Evolutionary conservation across 1,140 invertebrate genomes (phyloP).

Genomic region (Ridgeia piscesae): DNA sequence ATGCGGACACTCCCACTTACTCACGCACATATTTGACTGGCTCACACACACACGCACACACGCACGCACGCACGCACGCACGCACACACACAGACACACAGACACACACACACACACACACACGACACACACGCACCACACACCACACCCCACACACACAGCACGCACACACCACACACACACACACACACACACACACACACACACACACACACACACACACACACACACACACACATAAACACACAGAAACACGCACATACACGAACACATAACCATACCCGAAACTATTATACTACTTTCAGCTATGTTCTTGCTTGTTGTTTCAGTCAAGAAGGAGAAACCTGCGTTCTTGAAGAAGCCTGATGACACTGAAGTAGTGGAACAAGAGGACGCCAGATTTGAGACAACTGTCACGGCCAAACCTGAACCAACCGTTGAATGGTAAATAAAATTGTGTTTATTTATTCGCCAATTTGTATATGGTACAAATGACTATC

Average conservation of each 20-base stretch:
- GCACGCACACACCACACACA: not conserved
- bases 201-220: not conserved
- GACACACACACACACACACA: not conserved
- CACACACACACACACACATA: not conserved
- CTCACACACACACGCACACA: too few relatives aligned
- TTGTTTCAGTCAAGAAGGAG: conserved; percentile 53
- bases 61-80: too few relatives aligned
- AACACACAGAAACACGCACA: not conserved
- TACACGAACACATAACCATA: not conserved
- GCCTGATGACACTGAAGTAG: conserved; percentile 47
- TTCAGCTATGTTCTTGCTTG: not conserved
- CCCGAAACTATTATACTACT: not conserved
- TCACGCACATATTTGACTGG: too few relatives aligned
- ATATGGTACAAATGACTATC: too few relatives aligned
- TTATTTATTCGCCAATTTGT: not conserved
- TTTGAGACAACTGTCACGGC: conserved; percentile 56
- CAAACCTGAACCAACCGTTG: conserved; percentile 53
- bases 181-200: not conserved
- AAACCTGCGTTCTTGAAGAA: conserved; percentile 52
- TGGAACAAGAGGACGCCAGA: conserved; percentile 48
- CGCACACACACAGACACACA: too few relatives aligned
- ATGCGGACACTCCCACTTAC: too few relatives aligned
- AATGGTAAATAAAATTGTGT: conserved; percentile 39
- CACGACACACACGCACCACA: not conserved
- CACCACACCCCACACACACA: not conserved